These are phyloP conservation scores for Gyrodactylus salaris DNA, from an alignment of 1,140 invertebrate species.

Conservation along the genomic window DNA sequence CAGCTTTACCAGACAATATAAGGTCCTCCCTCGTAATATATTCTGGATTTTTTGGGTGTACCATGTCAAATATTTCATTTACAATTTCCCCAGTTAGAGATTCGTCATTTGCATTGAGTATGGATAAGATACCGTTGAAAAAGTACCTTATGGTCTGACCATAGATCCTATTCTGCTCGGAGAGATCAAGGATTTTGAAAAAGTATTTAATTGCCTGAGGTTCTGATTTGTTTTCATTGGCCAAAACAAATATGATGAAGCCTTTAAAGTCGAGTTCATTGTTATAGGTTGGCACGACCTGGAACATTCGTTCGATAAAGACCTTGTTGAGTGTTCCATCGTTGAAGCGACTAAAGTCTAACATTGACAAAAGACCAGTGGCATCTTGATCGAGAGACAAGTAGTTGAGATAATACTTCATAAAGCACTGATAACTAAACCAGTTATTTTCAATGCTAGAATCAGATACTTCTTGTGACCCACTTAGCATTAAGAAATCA, in stretches of 20 bases:
- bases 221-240: constrained; percentile 57
- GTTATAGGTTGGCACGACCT: constrained; percentile 67
- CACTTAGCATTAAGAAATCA: constrained; percentile 45
- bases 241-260: constrained; percentile 66
- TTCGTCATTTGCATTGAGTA: constrained; percentile 24
- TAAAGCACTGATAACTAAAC: constrained; percentile 59
- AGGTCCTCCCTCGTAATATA: constrained; percentile 59
- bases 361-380: constrained; percentile 66
- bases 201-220: constrained; percentile 60
- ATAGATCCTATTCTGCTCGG: constrained; percentile 49
- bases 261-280: constrained; percentile 94
- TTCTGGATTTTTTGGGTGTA: constrained; percentile 43
- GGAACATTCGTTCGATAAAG: constrained; percentile 64
- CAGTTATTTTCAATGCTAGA: constrained; percentile 56
- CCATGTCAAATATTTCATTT: constrained; percentile 92
- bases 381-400: constrained; percentile 64
- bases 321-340: constrained; percentile 56
- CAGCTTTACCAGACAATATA: constrained; percentile 44
- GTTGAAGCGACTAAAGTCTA: not conserved
- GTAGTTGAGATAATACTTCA: constrained; percentile 62
- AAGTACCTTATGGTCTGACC: constrained; percentile 65
- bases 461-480: constrained; percentile 38
- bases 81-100: constrained; percentile 47
- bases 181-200: constrained; percentile 59
- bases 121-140: constrained; percentile 32